These are phyloP conservation scores for Mus spretus DNA, from an alignment of 2,797 vertebrate species.

Conservation along the genomic window DNA sequence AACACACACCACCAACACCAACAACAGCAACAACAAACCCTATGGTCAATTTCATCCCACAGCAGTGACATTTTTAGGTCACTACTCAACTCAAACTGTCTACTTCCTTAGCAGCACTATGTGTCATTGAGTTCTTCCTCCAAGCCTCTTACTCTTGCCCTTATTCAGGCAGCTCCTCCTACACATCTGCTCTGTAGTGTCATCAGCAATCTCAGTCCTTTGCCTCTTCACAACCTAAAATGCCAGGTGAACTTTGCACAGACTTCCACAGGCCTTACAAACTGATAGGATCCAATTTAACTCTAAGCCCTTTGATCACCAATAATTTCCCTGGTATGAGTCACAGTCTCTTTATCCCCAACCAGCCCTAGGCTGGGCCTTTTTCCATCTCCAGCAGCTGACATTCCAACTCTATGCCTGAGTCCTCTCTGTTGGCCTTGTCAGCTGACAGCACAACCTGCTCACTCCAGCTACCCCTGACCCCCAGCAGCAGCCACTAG, in stretches of 20 bases:
- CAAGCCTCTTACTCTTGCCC: background rate
- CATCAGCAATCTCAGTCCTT: background rate
- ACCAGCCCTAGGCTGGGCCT: background rate
- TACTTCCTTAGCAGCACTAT: background rate
- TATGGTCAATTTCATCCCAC: constrained; percentile 1
- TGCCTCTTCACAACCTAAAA: constrained; percentile 44
- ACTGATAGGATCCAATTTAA: constrained; percentile 26
- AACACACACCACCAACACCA: background rate
- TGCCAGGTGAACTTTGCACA: constrained; percentile 27
- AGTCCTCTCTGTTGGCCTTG: constrained; percentile 17
- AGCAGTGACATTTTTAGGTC: background rate
- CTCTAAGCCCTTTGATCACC: background rate
- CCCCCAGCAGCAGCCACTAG: background rate
- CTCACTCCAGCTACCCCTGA: background rate
- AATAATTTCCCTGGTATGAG: constrained; percentile 46
- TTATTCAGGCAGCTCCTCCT: constrained; percentile 44
- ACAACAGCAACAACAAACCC: background rate
- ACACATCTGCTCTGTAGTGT: background rate
- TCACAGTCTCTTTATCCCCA: constrained; percentile 22
- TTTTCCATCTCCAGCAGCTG: constrained; percentile 33
- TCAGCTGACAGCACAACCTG: constrained; percentile 1
- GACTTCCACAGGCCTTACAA: constrained; percentile 4
- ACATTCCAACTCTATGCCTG: background rate
- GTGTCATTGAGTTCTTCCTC: constrained; percentile 14
- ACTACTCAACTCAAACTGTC: background rate